phyloP scores from a whole-genome alignment of 2,888 invertebrate genomes.

The Minunthozetes semirufus region DNA sequence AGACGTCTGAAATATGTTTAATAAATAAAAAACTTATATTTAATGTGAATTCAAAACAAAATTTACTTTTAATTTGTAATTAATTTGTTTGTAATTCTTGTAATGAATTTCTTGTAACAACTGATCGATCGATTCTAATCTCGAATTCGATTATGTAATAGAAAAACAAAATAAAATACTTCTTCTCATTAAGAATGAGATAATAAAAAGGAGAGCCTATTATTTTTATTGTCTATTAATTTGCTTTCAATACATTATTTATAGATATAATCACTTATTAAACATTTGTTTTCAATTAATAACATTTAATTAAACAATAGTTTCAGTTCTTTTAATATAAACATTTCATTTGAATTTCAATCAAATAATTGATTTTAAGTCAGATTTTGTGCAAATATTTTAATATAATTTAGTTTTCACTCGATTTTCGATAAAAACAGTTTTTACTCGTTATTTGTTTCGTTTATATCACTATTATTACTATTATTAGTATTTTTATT shows the following conservation, averaged over 20 bases:
- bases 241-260: neutral
- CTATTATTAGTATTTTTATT: neutral
- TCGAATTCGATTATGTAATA: neutral
- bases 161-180: neutral
- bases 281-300: no score
- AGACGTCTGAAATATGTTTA: neutral
- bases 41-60: no score
- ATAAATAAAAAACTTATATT: neutral
- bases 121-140: no score
- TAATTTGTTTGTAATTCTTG: neutral
- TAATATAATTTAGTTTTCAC: neutral
- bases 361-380: slow-evolving; percentile 1
- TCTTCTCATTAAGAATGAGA: slow-evolving; percentile 1
- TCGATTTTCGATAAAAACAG: neutral
- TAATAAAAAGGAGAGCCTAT: neutral
- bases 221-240: neutral
- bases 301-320: no score
- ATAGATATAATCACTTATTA: no score
- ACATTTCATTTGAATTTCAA: neutral
- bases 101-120: neutral
- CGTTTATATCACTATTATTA: neutral
- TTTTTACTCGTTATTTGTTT: neutral
- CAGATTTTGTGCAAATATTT: slow-evolving; percentile 20
- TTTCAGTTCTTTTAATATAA: neutral
- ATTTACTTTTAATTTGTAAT: neutral